Evolutionary conservation across 2,888 invertebrate species (phyloP).

Genomic region (Chouioia cunea): DNA sequence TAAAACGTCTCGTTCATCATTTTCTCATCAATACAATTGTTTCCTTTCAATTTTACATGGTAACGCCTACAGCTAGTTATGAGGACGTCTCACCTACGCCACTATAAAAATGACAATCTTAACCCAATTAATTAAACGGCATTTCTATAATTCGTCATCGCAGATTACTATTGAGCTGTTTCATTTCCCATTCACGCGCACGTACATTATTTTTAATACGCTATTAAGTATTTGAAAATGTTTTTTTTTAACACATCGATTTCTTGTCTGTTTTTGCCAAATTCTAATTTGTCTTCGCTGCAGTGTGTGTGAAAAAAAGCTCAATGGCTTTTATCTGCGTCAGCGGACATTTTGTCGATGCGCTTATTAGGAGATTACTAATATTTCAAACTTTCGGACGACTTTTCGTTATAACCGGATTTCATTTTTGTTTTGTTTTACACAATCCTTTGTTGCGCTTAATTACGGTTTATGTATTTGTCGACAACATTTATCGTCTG

Average conservation of each 20-base stretch:
- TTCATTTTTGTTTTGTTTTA: too few relatives aligned
- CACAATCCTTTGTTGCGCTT: too few relatives aligned
- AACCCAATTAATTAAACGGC: slow-evolving; percentile 20
- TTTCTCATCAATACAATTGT: slow-evolving; percentile 2
- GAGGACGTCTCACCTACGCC: slow-evolving; percentile 27
- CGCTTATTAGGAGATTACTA: slow-evolving; percentile 8
- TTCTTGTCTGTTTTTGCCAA: slow-evolving; percentile 4
- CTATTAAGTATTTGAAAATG: too few relatives aligned
- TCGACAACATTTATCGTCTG: too few relatives aligned
- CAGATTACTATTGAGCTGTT: slow-evolving; percentile 7
- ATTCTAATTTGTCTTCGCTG: slow-evolving; percentile 11
- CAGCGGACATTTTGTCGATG: neutral
- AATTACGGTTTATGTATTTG: too few relatives aligned
- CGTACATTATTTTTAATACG: too few relatives aligned
- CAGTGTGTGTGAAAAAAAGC: slow-evolving; percentile 18
- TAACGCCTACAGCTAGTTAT: neutral
- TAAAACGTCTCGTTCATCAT: neutral
- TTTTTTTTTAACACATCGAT: neutral
- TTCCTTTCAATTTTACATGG: slow-evolving; percentile 1
- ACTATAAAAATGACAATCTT: slow-evolving; percentile 12
- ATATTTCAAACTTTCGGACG: neutral
- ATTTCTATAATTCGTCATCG: slow-evolving; percentile 5
- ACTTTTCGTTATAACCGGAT: too few relatives aligned
- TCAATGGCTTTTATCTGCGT: neutral
- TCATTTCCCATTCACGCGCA: neutral